Base-by-base conservation (phyloP, 2,888 invertebrate genomes). In the Leptinotarsa juncta region DNA sequence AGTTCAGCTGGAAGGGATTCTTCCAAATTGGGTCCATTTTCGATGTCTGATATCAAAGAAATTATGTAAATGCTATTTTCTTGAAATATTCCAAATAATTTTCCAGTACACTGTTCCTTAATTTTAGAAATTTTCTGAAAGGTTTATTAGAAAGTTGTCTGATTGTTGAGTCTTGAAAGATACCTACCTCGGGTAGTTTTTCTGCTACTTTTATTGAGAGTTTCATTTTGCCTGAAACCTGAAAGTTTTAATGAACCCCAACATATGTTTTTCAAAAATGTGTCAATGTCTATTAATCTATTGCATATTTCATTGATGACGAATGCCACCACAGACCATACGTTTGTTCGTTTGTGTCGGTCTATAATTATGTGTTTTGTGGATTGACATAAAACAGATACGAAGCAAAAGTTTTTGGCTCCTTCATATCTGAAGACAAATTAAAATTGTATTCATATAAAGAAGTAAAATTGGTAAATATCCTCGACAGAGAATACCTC, bases 1-100 rank as follows among this genome's bases (percentile, higher is more conserved):
- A 95, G 88, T 86, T 95, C 95, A 3, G 93, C 92, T 18, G 95
- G 95, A 83, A 95, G 91, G 82, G 92, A 92, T 42, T 93, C 89
- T 78, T 91, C 89, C 55, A 93, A 88, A 88, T 89, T 89, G 83
- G 88, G 84, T 70, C 88, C 87, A 70, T 92, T 90, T 82, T 92
- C 86, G 23, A 88, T 89, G 85, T 94, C 93, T 82, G 94, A 88
- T 84, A 93, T 92, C 81, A 94, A 90, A 68, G 93, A 93, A 78
- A 95, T 87, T 71, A 95, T 91, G 50, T 93, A 89, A 72, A 94
- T 87, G 50, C 92, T 92, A 73, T 94, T 92, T 83, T 94, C 92
- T 86, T 93, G 92, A 88, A 94, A 92, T 55, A 94, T 90, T 57
- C 95, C 95, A 86, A 93, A 95, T 32, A 95, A 89, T 86, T 93